Conservation (phyloP, 2,113 vertebrate genomes). For the Panurus biarmicus region DNA sequence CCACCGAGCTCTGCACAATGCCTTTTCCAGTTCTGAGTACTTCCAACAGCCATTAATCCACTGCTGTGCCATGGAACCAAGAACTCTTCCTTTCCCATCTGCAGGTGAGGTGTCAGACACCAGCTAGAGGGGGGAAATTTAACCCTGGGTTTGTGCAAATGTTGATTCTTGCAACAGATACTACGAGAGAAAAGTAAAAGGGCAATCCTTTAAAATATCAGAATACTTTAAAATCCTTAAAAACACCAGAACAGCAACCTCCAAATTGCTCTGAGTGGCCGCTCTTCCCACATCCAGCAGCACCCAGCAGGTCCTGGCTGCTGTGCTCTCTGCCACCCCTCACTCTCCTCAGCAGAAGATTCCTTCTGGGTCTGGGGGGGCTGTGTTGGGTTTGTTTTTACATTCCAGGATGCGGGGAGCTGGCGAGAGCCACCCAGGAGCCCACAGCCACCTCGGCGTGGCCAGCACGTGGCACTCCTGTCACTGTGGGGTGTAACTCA, state of each 20-base stretch:
- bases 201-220: background rate
- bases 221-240: background rate
- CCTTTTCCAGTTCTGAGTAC: background rate
- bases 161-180: background rate
- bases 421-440: background rate
- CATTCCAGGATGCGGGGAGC: background rate
- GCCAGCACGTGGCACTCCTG: too few species aligned
- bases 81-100: background rate
- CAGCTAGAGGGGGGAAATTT: background rate
- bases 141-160: background rate
- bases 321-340: background rate
- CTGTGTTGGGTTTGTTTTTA: fast-evolving
- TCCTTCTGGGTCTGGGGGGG: background rate
- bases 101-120: fast-evolving
- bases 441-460: background rate
- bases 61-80: background rate
- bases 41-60: background rate
- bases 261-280: background rate
- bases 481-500: too few species aligned
- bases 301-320: fast-evolving
- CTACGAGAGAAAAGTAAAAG: background rate
- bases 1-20: background rate
- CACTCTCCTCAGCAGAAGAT: background rate
- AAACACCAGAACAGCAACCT: background rate
- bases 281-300: background rate